A percentile compares a stretch with the other conserved stretches of the same genome.
phyloP scores from a whole-genome alignment of 2,888 invertebrate species.

The Andricus quercusramuli region DNA sequence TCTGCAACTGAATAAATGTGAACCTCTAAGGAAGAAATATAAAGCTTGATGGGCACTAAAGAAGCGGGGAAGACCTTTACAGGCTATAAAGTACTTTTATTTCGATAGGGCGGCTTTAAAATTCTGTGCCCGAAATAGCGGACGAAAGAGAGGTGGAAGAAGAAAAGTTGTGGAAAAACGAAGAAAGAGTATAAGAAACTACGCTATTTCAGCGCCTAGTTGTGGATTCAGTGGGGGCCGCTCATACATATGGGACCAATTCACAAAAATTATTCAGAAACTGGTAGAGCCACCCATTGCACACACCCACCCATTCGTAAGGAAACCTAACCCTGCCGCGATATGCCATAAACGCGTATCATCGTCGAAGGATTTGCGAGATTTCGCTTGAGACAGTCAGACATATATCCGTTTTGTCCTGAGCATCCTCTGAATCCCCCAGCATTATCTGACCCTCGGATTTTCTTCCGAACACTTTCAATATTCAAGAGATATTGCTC shows the following conservation, averaged over 20 bases:
- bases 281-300: conserved; percentile 46
- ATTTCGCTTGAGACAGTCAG: conserved; percentile 55
- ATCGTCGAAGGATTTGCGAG: conserved; percentile 63
- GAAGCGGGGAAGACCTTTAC: conserved; percentile 3
- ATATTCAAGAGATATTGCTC: conserved; percentile 32
- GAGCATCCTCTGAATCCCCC: conserved; percentile 43
- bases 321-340: conserved; percentile 50
- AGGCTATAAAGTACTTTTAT: conserved; percentile 72
- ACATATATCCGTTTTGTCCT: conserved; percentile 51
- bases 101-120: conserved; percentile 69
- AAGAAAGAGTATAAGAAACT: conserved; percentile 54
- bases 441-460: conserved; percentile 52
- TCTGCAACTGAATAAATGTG: conserved; percentile 7
- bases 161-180: conserved; percentile 56
- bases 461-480: conserved; percentile 23
- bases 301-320: conserved; percentile 51
- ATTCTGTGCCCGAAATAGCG: conserved; percentile 66
- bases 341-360: conserved; percentile 62
- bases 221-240: conserved; percentile 58
- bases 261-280: conserved; percentile 61
- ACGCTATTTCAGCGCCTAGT: conserved; percentile 54
- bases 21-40: background rate
- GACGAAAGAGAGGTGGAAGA: conserved; percentile 47
- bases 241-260: conserved; percentile 61
- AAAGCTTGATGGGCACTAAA: conserved; percentile 31